These are phyloP conservation scores for Cepaea nemoralis DNA, from an alignment of 1,140 invertebrate species.

Conservation along the genomic window DNA sequence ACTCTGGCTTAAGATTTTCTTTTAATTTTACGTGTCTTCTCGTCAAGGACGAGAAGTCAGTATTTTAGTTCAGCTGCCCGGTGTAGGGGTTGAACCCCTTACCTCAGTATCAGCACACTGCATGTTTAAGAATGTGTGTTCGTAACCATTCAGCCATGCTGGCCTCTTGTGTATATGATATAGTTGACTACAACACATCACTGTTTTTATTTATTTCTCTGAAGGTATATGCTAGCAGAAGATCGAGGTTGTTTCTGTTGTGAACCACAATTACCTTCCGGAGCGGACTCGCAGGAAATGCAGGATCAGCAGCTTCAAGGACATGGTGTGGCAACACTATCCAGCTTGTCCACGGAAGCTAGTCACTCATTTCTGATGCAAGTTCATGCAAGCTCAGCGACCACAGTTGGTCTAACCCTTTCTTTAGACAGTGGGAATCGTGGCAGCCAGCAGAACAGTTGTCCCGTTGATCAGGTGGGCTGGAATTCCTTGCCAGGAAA, in stretches of 20 bases:
- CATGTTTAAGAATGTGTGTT: too few relatives aligned
- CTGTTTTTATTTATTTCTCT: too few relatives aligned
- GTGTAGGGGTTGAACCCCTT: too few relatives aligned
- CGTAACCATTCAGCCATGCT: too few relatives aligned
- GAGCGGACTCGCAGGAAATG: not conserved
- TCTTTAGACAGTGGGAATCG: not conserved
- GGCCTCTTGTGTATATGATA: too few relatives aligned
- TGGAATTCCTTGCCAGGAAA: not conserved
- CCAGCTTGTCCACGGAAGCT: not conserved
- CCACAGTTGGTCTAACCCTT: not conserved
- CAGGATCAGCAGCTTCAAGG: not conserved
- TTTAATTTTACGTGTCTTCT: too few relatives aligned
- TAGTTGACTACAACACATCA: too few relatives aligned
- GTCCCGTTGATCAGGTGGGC: not conserved
- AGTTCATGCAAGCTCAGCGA: not conserved
- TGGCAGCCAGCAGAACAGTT: not conserved
- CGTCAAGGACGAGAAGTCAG: too few relatives aligned
- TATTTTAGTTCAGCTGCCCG: too few relatives aligned
- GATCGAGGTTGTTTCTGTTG: constrained; percentile 22
- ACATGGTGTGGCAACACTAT: not conserved
- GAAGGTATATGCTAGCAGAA: too few relatives aligned
- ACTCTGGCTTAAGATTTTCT: too few relatives aligned
- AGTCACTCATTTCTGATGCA: not conserved
- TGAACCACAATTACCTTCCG: not conserved
- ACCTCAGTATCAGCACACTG: too few relatives aligned